Evolutionary conservation across 2,888 invertebrate genomes (phyloP), one percentile per base, ranked within the genome.

Genomic region (Calameuta pallipes): DNA sequence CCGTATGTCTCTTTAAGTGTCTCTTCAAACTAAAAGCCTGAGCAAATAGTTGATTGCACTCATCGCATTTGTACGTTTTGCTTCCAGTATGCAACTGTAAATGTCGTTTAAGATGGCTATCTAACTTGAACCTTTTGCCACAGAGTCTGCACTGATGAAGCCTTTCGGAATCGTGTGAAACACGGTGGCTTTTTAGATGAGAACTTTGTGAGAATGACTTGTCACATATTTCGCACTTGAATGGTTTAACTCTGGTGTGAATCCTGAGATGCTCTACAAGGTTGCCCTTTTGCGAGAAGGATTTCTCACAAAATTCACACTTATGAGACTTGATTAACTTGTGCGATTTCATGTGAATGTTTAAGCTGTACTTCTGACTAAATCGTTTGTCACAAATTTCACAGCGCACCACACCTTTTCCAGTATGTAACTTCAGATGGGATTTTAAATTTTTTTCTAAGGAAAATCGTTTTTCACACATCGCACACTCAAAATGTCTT

Each of bases 11-110:
- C 78, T 93, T 92, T 76, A 92, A 90, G 82, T 94, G 94, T 81
- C 93, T 90, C 73, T 92, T 92, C 35, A 94, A 89, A 73, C 92
- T 92, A 75, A 92, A 92, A 73, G 92, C 92, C 77, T 93, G 92
- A 1, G 92, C 89, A 83, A 93, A 93, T 69, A 92, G 87, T 81
- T 93, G 91, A 76, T 92, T 89, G 84, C 94, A 94, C 30, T 88
- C 86, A 34, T 89, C 83, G 78, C 92, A 92, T 76, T 91, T 91
- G 80, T 92, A 92, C n/a, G 86, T 80, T 77, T 91, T 91, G 15
- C 86, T 79, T 1, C 87, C 87, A 0, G 86, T 87, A 75, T 91
- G 92, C n/a, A 88, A 83, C 78, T 86, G 87, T 70, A 87, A 80
- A 77, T 92, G 92, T 73, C 91, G 83, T 80, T 91, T 90, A 23